Percentiles rank a stretch among this genome's conserved stretches.
phyloP scores from a whole-genome alignment of 92 coral and sea anemone species.

The Epizoanthus scotinus region DNA sequence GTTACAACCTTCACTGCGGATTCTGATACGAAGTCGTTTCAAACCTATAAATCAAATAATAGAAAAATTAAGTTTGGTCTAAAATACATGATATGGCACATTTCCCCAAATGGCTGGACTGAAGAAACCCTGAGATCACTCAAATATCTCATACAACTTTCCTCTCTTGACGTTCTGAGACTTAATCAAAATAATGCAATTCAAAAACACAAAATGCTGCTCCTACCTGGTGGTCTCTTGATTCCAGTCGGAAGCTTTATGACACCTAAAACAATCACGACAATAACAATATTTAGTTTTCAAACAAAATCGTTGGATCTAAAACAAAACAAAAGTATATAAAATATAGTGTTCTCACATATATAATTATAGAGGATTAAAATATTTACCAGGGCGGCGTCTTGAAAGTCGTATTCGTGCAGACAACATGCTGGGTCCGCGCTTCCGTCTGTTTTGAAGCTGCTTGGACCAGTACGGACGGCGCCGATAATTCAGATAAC shows the following conservation, averaged over 20 bases:
- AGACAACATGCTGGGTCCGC: conserved; percentile 38
- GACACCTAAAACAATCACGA: conserved; percentile 1
- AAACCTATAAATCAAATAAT: not conserved
- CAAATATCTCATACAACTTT: too few relatives aligned
- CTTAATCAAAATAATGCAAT: too few relatives aligned
- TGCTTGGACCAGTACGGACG: conserved; percentile 39
- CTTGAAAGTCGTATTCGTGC: conserved; percentile 25
- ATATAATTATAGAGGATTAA: too few relatives aligned
- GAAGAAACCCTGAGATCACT: too few relatives aligned
- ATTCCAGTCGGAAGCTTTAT: not conserved
- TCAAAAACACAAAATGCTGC: not conserved
- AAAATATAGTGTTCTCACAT: too few relatives aligned
- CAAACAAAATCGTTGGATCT: too few relatives aligned
- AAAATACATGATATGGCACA: too few relatives aligned
- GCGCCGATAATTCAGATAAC: conserved; percentile 13
- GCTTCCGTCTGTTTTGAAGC: conserved; percentile 25
- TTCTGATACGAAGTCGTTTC: conserved; percentile 6
- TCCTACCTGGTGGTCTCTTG: conserved; percentile 20
- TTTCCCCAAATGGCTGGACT: too few relatives aligned
- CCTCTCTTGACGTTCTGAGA: too few relatives aligned
- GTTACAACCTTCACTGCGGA: conserved; percentile 38
- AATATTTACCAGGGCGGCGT: conserved; percentile 9
- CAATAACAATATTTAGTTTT: too few relatives aligned
- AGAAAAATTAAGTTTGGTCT: not conserved
- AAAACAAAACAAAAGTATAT: not conserved